Evolutionary conservation across 2,113 vertebrate genomes (phyloP).

Genomic region (Edolisoma coerulescens): DNA sequence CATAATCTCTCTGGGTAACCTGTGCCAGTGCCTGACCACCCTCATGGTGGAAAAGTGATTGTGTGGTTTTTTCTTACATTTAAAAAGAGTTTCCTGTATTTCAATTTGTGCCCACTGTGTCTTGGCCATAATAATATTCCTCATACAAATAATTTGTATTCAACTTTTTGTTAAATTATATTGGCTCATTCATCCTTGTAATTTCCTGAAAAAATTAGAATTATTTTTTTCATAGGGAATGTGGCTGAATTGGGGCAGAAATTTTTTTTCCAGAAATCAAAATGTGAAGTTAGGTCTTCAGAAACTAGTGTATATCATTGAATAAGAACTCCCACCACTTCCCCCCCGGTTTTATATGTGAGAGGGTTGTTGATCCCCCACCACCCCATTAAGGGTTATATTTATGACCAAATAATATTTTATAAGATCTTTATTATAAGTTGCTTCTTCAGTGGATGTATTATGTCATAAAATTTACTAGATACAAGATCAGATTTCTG

Average conservation of each 20-base stretch:
- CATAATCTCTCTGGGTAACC: neutral
- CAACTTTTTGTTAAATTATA: neutral
- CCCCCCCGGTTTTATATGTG: neutral
- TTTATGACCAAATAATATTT: neutral
- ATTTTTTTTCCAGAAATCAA: neutral
- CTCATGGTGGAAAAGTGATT: neutral
- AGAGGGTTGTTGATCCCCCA: neutral
- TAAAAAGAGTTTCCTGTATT: neutral
- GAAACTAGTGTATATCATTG: neutral
- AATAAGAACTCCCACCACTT: neutral
- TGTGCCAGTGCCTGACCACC: neutral
- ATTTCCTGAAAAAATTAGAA: neutral
- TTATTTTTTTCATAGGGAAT: neutral
- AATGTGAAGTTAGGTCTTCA: neutral
- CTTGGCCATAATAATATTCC: neutral
- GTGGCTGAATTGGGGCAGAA: neutral
- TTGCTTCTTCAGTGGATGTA: neutral
- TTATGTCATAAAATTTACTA: neutral
- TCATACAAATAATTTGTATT: neutral
- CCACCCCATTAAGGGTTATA: neutral
- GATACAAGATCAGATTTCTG: slow-evolving; percentile 16
- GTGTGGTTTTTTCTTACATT: neutral
- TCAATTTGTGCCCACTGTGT: neutral
- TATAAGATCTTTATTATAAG: neutral
- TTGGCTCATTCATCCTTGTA: neutral